Evolutionary conservation across 2,888 invertebrate species (phyloP).

Genomic region (Agriopis marginaria): DNA sequence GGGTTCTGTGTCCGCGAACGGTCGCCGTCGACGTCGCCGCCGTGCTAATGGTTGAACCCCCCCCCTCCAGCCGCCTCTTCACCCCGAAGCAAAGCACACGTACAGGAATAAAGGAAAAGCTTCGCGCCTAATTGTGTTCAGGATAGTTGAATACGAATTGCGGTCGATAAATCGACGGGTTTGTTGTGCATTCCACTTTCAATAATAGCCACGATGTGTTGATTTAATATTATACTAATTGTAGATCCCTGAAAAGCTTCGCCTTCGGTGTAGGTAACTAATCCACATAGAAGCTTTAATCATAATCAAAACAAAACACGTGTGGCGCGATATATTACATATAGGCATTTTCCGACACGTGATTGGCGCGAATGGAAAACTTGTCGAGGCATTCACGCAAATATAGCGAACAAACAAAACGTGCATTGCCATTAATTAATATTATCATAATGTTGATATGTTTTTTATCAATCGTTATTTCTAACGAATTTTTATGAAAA

Average conservation of each 20-base stretch:
- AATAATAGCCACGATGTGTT: neutral
- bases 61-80: conserved; percentile 54
- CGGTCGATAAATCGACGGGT: conserved; percentile 58
- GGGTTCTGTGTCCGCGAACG: conserved; percentile 59
- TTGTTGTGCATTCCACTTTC: conserved; percentile 2
- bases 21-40: conserved; percentile 70
- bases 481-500: no score
- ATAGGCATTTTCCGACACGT: neutral
- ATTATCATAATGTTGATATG: no score
- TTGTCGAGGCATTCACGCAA: neutral
- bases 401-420: neutral
- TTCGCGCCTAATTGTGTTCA: conserved; percentile 71
- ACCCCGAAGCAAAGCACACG: conserved; percentile 69
- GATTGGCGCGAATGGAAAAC: neutral
- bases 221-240: neutral
- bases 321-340: neutral
- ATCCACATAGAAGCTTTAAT: no score
- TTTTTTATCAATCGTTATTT: no score
- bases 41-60: conserved; percentile 78
- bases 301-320: neutral
- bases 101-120: conserved; percentile 74
- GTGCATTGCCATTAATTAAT: neutral
- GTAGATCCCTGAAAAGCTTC: neutral
- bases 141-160: conserved; percentile 61
- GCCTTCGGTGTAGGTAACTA: neutral